phyloP scores from a whole-genome alignment of 2,888 invertebrate species.

The Amiota mariae region DNA sequence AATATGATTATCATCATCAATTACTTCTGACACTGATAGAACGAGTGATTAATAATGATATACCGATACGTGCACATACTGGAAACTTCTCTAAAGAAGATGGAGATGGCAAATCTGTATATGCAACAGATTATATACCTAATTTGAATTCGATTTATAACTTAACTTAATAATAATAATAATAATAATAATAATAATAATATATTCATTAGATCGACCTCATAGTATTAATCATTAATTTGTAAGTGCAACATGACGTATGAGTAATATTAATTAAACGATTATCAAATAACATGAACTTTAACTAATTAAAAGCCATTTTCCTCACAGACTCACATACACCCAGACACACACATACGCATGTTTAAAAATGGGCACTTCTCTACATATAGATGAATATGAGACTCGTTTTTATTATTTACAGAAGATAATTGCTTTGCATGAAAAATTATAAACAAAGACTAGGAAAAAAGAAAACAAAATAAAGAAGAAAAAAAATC shows the following conservation, averaged over 20 bases:
- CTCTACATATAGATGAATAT: neutral
- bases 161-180: too few species aligned
- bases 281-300: conserved; percentile 3
- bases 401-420: conserved; percentile 6
- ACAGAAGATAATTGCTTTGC: conserved; percentile 20
- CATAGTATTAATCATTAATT: neutral
- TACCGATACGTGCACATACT: neutral
- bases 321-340: neutral
- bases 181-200: too few species aligned
- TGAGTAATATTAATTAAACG: neutral
- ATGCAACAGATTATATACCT: too few species aligned
- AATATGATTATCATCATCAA: conserved; percentile 19
- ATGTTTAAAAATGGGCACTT: neutral
- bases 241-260: neutral
- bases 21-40: conserved; percentile 11
- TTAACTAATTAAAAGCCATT: conserved; percentile 6
- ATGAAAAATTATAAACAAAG: conserved; percentile 16
- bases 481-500: neutral
- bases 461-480: conserved; percentile 1
- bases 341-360: neutral
- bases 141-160: too few species aligned
- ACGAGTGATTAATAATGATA: neutral
- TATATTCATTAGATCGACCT: too few species aligned
- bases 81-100: neutral
- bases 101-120: too few species aligned